Evolutionary conservation across 2,888 invertebrate genomes (phyloP), one percentile per base, ranked within the genome.

Genomic region (Petrolisthes manimaculis): DNA sequence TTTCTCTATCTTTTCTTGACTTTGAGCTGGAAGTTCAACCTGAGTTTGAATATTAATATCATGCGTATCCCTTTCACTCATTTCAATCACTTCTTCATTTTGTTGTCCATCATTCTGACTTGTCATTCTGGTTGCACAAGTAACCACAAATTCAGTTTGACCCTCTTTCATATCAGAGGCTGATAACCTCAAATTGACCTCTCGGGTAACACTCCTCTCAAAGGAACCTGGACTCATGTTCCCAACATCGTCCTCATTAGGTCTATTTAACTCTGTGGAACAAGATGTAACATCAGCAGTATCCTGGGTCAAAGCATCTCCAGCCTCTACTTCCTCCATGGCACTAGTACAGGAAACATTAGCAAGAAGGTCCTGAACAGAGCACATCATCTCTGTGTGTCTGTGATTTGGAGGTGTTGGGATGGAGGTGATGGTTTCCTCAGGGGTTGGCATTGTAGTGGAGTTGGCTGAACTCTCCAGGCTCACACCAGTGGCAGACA

Each of bases 301-400:
- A 0, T 54, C 55, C 6, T 67, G 18, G 80, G 74, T 9, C 51
- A 18, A 21, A 74, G 55, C 81, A 0, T 67, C 69, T 12, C 51
- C 75, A 12, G 14, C 51, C 4, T 55, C 54, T 53, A 53, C 75
- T 24, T 54, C 61, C 12, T 79, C 56, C 1, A 81, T 82, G 24
- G 86, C 85, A 80, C 87, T 84, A 24, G 56, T 75, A 37, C 83
- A 84, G 6, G 91, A 89, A 56, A 89, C 88, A 83, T 91, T 91
- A 8, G 91, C 91, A n/a, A 91, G 82, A 8, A 91, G 77, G 84
- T 91, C 91, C 54, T 91, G 91, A 67, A 91, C 89, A 4, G 91
- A 88, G 56, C 89, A 91, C 84, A 91, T 86, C 24, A 81, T 75
- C 12, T 78, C 90, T 55, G 81, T 56, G n/a, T 83, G 88, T n/a